These are phyloP conservation scores for Orbicella faveolata DNA, from an alignment of 64 coral and sea anemone genomes.

Conservation along the genomic window DNA sequence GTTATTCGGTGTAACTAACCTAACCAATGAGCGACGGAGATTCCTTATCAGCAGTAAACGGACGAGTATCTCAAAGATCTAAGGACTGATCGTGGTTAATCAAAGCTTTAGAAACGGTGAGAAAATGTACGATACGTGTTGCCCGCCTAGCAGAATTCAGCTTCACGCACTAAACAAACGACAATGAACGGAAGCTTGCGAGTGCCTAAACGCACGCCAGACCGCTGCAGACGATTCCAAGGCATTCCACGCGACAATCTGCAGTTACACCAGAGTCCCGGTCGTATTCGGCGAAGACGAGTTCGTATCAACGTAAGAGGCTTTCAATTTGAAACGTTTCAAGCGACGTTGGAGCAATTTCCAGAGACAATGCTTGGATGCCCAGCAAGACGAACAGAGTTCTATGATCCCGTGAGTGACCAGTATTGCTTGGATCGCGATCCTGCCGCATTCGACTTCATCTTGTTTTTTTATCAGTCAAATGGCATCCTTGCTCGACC, in stretches of 20 bases:
- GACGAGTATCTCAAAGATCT: background rate
- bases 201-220: background rate
- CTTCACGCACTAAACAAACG: background rate
- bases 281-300: background rate
- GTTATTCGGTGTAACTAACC: background rate
- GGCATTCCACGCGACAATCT: background rate
- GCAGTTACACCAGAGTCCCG: background rate
- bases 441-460: slow-evolving; percentile 58
- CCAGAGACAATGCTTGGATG: slow-evolving; percentile 70
- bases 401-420: slow-evolving; percentile 37
- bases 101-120: background rate
- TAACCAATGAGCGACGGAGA: slow-evolving; percentile 10
- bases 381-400: slow-evolving; percentile 32
- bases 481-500: slow-evolving; percentile 62
- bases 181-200: background rate
- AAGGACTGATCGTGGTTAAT: background rate
- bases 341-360: slow-evolving; percentile 66
- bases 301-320: slow-evolving; percentile 63
- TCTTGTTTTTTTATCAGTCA: slow-evolving; percentile 81
- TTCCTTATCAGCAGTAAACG: background rate
- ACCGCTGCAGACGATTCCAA: background rate
- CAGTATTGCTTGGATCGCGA: slow-evolving; percentile 67
- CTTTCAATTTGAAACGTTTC: slow-evolving; percentile 66
- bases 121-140: background rate
- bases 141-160: too few relatives aligned